Conservation (phyloP, 2,888 invertebrate species). For the Nomada flava region DNA sequence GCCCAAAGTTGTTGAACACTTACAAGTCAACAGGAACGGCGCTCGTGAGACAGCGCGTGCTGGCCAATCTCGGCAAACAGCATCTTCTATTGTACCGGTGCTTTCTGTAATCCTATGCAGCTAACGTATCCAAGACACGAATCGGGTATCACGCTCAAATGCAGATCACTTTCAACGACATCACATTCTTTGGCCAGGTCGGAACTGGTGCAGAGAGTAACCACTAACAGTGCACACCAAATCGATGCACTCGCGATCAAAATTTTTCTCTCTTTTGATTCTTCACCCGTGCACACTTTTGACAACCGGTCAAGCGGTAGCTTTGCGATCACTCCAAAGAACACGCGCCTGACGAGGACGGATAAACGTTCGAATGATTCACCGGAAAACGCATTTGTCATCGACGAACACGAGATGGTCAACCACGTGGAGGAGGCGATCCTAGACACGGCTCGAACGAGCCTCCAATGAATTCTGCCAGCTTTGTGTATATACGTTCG, state of each 20-base stretch:
- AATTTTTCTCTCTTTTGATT: constrained; percentile 2
- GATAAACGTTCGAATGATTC: neutral
- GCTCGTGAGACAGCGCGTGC: constrained; percentile 16
- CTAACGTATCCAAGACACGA: constrained; percentile 1
- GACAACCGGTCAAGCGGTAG: neutral
- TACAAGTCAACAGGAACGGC: constrained; percentile 34
- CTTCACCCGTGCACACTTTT: constrained; percentile 5
- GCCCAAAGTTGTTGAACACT: constrained; percentile 45
- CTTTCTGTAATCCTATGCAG: constrained; percentile 21
- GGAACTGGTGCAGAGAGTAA: neutral
- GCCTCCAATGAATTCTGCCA: constrained; percentile 57
- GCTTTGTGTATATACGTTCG: constrained; percentile 33
- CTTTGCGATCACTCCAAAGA: neutral
- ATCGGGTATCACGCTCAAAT: constrained; percentile 1
- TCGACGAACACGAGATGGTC: constrained; percentile 18
- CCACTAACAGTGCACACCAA: neutral
- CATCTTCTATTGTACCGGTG: constrained; percentile 6
- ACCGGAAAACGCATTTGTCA: neutral
- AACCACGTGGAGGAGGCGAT: constrained; percentile 48
- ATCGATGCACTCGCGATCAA: neutral
- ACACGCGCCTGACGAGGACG: neutral
- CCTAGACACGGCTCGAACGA: constrained; percentile 37
- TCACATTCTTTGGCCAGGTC: neutral
- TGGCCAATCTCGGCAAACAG: constrained; percentile 11
- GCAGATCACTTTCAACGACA: constrained; percentile 30